These are phyloP conservation scores for Schlechtendalia chinensis DNA, from an alignment of 1,140 invertebrate genomes.

Conservation along the genomic window DNA sequence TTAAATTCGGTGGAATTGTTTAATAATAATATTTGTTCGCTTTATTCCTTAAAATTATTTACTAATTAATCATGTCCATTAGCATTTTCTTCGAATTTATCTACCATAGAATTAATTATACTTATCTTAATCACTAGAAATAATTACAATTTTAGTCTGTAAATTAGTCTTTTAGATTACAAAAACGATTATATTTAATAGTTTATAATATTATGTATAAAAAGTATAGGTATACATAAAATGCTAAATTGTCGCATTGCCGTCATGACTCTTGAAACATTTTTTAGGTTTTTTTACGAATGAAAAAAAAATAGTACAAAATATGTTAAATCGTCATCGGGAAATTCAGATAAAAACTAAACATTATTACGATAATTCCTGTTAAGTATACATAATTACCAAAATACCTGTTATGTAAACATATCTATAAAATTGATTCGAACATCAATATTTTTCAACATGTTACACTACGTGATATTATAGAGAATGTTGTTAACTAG, in stretches of 20 bases:
- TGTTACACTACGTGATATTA: too few relatives aligned
- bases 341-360: background rate
- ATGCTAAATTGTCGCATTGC: background rate
- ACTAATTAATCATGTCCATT: conserved; percentile 2
- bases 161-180: too few relatives aligned
- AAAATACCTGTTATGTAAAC: too few relatives aligned
- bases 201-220: background rate
- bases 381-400: too few relatives aligned
- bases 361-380: background rate
- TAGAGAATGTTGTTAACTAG: too few relatives aligned
- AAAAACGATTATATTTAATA: conserved; percentile 7
- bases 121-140: background rate
- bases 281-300: background rate
- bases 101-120: background rate
- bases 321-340: background rate
- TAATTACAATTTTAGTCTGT: background rate
- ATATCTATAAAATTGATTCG: too few relatives aligned
- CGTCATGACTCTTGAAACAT: background rate
- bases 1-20: background rate
- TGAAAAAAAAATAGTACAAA: background rate
- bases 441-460: too few relatives aligned
- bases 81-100: conserved; percentile 21
- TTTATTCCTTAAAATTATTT: conserved; percentile 13
- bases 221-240: background rate
- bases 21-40: background rate